Evolutionary conservation across 2,888 invertebrate genomes (phyloP), one percentile per base, ranked within the genome.

Genomic region (Tenthredo distinguenda): DNA sequence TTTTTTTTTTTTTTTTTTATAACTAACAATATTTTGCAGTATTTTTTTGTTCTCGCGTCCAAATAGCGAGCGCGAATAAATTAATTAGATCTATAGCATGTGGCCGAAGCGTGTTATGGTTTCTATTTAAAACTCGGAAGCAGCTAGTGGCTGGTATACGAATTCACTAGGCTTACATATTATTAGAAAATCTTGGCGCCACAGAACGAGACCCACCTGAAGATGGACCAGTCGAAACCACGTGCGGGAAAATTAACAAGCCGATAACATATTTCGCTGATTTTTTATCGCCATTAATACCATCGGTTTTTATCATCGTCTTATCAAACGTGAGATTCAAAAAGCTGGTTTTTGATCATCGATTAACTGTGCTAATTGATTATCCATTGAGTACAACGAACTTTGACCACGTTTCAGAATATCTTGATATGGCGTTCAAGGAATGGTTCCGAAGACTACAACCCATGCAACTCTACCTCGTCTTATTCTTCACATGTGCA

Each of bases 371-470:
- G n/a, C n/a, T n/a, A 55, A 50, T 50, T n/a, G 0, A 2, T 50
- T 4, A 50, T 55, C 55, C 7, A 55, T n/a, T n/a, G 0, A 7
- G n/a, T n/a, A 55, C n/a, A 55, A n/a, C n/a, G n/a, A 55, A 62
- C 10, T 62, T 26, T 26, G 9, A 26, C 10, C 26, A 10, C 21
- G 15, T 74, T 74, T 40, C 43, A 40, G 72, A 12, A 21, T 4
- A 43, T n/a, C 21, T 21, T 21, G 62, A 21, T 18, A 97, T 97
- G 97, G 96, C 97, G 85, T 96, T 97, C 94, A 97, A 97, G 92
- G 96, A 97, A 92, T 96, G 96, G 95, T 95, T 97, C 86, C 95
- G 96, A 88, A 95, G 96, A 92, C 94, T 97, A 89, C 97, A 96
- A 87, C 97, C 97, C 58, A 95, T 96, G 50, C 97, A 97, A 87